Evolutionary conservation across 2,888 invertebrate species (phyloP).

Genomic region (Dynastes tityus): DNA sequence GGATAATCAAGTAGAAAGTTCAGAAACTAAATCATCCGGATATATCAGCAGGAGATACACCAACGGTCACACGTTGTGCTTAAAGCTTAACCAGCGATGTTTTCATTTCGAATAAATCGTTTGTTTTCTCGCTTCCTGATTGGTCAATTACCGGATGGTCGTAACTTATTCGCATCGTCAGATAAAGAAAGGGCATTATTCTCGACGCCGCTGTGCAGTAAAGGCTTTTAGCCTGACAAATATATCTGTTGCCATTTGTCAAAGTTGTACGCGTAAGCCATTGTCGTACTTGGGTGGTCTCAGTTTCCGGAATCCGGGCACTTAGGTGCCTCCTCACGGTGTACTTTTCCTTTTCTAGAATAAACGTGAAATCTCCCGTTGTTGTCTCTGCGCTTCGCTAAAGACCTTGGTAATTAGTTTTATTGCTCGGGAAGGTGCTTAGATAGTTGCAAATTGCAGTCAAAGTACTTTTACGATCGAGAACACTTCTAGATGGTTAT

Average conservation of each 20-base stretch:
- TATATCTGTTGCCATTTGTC: conserved; percentile 36
- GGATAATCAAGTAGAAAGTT: neutral
- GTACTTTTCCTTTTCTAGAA: neutral
- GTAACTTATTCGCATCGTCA: neutral
- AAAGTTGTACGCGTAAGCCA: conserved; percentile 1
- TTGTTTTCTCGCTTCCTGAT: neutral
- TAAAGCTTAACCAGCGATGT: neutral
- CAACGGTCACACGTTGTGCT: neutral
- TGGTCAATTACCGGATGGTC: conserved; percentile 2
- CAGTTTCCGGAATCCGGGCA: conserved; percentile 17
- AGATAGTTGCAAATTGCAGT: neutral
- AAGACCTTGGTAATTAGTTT: neutral
- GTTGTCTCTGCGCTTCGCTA: neutral
- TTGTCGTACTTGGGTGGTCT: conserved; percentile 28
- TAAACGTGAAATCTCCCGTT: conserved; percentile 1
- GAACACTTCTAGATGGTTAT: neutral
- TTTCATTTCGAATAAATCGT: neutral
- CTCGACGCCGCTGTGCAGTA: neutral
- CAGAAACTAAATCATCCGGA: neutral
- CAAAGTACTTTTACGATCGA: too few species aligned
- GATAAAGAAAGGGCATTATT: neutral
- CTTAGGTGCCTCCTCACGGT: neutral
- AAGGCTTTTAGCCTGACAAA: conserved; percentile 35
- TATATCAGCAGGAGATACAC: neutral
- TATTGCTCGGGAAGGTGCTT: neutral